These are phyloP conservation scores for Dendroctonus ponderosae DNA, from an alignment of 1,140 invertebrate genomes.

Conservation along the genomic window DNA sequence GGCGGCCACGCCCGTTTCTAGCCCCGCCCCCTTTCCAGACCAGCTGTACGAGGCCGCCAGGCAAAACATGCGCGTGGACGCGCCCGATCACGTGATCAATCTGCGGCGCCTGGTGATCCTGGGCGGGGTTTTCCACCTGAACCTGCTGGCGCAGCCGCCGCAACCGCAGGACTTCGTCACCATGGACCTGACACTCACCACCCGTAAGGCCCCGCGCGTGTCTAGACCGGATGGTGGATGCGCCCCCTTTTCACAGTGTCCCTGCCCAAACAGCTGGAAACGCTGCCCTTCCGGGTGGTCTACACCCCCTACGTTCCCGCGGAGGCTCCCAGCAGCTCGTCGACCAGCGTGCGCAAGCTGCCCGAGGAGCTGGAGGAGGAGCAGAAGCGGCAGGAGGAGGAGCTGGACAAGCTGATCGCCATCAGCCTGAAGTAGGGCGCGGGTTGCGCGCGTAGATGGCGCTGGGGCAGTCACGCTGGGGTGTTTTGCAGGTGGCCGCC, in stretches of 20 bases:
- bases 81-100: conserved; percentile 60
- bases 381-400: conserved; percentile 69
- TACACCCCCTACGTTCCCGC: conserved; percentile 66
- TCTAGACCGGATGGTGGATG: no score
- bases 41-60: conserved; percentile 48
- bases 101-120: conserved; percentile 64
- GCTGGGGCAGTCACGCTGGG: no score
- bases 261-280: conserved; percentile 63
- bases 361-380: conserved; percentile 81
- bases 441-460: no score
- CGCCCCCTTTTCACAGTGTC: conserved; percentile 57
- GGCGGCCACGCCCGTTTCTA: conserved; percentile 28
- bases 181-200: conserved; percentile 51
- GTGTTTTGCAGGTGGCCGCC: conserved; percentile 61
- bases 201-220: conserved; percentile 45
- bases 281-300: conserved; percentile 65
- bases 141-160: conserved; percentile 65
- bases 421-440: conserved; percentile 69
- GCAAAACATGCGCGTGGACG: conserved; percentile 38
- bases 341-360: conserved; percentile 62
- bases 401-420: conserved; percentile 69
- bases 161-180: conserved; percentile 58
- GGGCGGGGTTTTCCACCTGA: conserved; percentile 64
- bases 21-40: conserved; percentile 43
- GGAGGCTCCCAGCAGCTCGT: conserved; percentile 37